Base-by-base conservation (phyloP, 2,797 vertebrate genomes). In the Streptopelia turtur region DNA sequence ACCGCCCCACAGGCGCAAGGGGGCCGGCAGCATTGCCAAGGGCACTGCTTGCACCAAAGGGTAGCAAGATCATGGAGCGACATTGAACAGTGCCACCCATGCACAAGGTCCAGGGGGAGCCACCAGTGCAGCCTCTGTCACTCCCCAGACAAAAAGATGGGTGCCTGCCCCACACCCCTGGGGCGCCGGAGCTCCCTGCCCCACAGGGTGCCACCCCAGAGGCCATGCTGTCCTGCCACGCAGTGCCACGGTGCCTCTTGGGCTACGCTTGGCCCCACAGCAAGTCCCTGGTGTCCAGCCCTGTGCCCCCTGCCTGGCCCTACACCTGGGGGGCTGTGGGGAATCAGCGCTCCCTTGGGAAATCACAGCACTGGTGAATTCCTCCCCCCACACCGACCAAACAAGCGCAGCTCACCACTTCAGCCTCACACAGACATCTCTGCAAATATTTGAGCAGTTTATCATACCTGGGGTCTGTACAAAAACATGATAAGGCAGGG, bases 381-480 rank as follows among this genome's bases (percentile, higher is more conserved):
- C 43, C 25, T 11, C 4, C 16, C 17, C 31, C 31, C 16, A 69
- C 23, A 52, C 20, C 30, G 49, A 0, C 16, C 72, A 60, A 74
- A 89, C 68, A 70, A 31, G 80, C 59, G 61, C 66, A 64, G 35
- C 65, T 82, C 86, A 60, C 61, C 23, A 1, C 81, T 86, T 31
- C 4, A 30, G 68, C 75, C 10, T 7, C 60, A n/a, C 41, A 22
- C 2, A 47, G 89, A 70, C 90, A 90, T 64, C 90, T 92, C 81
- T 1, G 23, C 93, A 97, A 97, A 96, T 96, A 97, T 97, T 97
- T 97, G 94, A 85, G 45, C 68, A 65, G 75, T 68, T 94, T 91
- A 96, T 95, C 8, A 8, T 59, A 56, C 52, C 71, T 20, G 53
- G 28, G 84, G 60, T 77, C 84, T 39, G 87, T 28, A 92, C 95